phyloP scores from a whole-genome alignment of 2,888 invertebrate species.

The Chirona hameri region DNA sequence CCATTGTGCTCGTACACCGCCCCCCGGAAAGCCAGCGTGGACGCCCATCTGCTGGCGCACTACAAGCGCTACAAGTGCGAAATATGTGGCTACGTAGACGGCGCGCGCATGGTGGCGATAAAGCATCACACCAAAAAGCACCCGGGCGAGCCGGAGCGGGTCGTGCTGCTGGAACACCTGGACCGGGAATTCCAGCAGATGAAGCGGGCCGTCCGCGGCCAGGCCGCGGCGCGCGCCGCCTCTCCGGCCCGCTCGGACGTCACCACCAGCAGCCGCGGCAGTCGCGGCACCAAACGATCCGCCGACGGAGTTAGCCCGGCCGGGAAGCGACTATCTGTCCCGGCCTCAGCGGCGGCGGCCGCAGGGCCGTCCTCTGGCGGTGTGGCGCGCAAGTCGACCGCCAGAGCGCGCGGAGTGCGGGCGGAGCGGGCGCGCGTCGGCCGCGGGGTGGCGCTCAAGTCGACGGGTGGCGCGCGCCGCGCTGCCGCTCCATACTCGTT shows the following conservation, averaged over 20 bases:
- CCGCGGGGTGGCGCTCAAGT: constrained; percentile 9
- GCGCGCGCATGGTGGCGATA: neutral
- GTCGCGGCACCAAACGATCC: neutral
- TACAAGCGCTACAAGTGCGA: constrained; percentile 50
- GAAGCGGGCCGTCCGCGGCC: neutral
- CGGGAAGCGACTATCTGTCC: neutral
- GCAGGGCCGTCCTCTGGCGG: neutral
- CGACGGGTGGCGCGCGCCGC: neutral
- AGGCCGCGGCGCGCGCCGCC: neutral
- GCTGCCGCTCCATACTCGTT: neutral
- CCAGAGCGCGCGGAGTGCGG: neutral
- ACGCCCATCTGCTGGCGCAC: constrained; percentile 50
- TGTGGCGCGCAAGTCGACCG: constrained; percentile 26
- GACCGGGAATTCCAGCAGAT: neutral
- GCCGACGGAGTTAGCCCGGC: neutral
- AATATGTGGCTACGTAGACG: constrained; percentile 44
- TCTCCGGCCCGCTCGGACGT: neutral
- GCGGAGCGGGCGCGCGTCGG: neutral
- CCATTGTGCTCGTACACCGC: neutral
- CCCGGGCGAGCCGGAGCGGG: neutral
- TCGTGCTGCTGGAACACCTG: neutral
- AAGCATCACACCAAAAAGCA: neutral
- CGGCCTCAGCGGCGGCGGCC: too few species aligned
- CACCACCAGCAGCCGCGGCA: neutral
- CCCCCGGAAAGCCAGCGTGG: constrained; percentile 41